Evolutionary conservation across 2,797 vertebrate genomes (phyloP).

Genomic region (Ibycter americanus): DNA sequence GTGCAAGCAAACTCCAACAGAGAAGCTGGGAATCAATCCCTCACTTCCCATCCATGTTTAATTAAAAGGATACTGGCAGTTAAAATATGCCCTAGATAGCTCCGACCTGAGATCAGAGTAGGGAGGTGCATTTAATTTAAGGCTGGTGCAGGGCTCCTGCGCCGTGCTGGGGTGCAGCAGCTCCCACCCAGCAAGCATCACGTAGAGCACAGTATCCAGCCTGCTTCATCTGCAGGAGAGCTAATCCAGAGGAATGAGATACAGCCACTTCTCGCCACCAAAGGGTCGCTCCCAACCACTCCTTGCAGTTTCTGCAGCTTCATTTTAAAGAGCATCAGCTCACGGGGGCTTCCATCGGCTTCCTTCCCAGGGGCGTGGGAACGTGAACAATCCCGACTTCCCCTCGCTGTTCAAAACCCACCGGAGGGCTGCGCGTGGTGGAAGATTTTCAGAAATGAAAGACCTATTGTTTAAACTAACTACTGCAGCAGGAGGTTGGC

Average conservation of each 20-base stretch:
- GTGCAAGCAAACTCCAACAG: rapidly evolving
- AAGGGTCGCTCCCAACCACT: rapidly evolving
- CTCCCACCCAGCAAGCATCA: neutral
- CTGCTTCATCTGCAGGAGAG: neutral
- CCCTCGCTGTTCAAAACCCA: neutral
- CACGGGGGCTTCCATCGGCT: neutral
- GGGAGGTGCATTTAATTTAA: neutral
- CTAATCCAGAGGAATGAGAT: neutral
- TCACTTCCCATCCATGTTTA: rapidly evolving
- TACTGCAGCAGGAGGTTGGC: neutral
- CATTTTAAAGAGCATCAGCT: rapidly evolving
- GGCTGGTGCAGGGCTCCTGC: neutral
- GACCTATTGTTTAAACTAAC: neutral
- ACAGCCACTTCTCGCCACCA: rapidly evolving
- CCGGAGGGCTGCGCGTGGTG: rapidly evolving
- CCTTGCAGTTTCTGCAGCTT: neutral
- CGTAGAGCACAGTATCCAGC: neutral
- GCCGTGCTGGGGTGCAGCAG: neutral
- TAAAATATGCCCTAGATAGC: neutral
- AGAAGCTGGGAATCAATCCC: neutral
- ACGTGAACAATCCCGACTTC: neutral
- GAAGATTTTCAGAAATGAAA: neutral
- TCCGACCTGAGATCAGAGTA: rapidly evolving
- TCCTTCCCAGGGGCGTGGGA: neutral
- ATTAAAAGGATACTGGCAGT: neutral